Percentiles rank a stretch among this genome's conserved stretches.
These are phyloP conservation scores for Lutraria lutraria DNA, from an alignment of 2,888 invertebrate species.

Conservation along the genomic window DNA sequence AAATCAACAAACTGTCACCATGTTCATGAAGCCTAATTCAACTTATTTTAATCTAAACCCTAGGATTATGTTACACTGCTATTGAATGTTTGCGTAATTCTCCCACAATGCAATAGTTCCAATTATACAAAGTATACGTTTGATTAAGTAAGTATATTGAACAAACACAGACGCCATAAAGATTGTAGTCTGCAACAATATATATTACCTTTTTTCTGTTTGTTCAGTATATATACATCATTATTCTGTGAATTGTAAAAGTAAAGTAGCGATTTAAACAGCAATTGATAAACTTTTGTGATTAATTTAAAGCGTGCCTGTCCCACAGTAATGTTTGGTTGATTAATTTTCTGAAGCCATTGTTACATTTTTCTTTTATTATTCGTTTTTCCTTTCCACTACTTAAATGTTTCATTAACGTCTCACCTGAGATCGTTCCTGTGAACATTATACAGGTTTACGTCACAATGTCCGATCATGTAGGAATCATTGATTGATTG, in stretches of 20 bases:
- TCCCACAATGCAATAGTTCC: not conserved
- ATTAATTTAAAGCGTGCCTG: not conserved
- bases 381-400: not conserved
- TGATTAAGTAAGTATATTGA: not conserved
- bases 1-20: not conserved
- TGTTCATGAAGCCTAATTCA: not conserved
- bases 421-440: not conserved
- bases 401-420: not conserved
- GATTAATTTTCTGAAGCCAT: constrained; percentile 7
- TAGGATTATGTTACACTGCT: not conserved
- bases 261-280: not conserved
- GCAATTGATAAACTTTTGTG: not conserved
- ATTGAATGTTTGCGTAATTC: constrained; percentile 2
- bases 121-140: constrained; percentile 12
- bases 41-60: constrained; percentile 2
- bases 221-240: not conserved
- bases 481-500: constrained; percentile 15
- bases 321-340: not conserved
- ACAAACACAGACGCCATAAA: not conserved
- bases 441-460: not conserved
- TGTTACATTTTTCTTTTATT: not conserved
- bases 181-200: not conserved
- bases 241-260: not conserved
- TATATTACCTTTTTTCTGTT: not conserved
- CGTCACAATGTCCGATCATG: not conserved